These are phyloP conservation scores for Ondatra zibethicus DNA, from an alignment of 2,113 vertebrate genomes.

Conservation along the genomic window DNA sequence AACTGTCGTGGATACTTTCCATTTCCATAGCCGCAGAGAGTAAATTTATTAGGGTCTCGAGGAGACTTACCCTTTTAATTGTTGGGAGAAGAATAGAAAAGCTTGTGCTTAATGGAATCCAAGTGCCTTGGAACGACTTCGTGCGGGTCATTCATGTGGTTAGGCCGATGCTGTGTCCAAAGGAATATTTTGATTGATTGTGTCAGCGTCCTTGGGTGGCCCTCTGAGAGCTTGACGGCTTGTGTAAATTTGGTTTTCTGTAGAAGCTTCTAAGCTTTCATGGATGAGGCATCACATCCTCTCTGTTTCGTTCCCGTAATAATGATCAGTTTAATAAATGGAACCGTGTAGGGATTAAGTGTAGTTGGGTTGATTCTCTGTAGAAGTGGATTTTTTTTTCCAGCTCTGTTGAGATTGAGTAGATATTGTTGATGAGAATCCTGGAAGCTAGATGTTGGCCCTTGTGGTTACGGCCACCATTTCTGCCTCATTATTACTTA, in stretches of 20 bases:
- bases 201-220: conserved; percentile 76
- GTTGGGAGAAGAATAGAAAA: conserved; percentile 56
- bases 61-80: conserved; percentile 69
- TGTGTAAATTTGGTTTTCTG: conserved; percentile 55
- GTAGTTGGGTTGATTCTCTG: neutral
- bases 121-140: conserved; percentile 61
- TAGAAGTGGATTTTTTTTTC: conserved; percentile 6
- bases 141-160: conserved; percentile 66
- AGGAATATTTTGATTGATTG: conserved; percentile 73
- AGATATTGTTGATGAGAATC: neutral
- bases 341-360: conserved; percentile 4
- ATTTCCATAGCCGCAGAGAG: conserved; percentile 49
- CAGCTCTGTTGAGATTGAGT: neutral
- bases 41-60: conserved; percentile 69
- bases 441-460: neutral
- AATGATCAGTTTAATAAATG: neutral
- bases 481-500: conserved; percentile 32
- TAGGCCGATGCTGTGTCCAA: conserved; percentile 37
- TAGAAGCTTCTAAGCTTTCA: conserved; percentile 63
- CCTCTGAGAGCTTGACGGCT: conserved; percentile 39
- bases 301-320: conserved; percentile 41
- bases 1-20: conserved; percentile 34
- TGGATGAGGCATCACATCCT: conserved; percentile 37
- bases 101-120: conserved; percentile 47
- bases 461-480: neutral